Evolutionary conservation across 1,140 invertebrate genomes (phyloP).

Genomic region (Bursaphelenchus mucronatus): DNA sequence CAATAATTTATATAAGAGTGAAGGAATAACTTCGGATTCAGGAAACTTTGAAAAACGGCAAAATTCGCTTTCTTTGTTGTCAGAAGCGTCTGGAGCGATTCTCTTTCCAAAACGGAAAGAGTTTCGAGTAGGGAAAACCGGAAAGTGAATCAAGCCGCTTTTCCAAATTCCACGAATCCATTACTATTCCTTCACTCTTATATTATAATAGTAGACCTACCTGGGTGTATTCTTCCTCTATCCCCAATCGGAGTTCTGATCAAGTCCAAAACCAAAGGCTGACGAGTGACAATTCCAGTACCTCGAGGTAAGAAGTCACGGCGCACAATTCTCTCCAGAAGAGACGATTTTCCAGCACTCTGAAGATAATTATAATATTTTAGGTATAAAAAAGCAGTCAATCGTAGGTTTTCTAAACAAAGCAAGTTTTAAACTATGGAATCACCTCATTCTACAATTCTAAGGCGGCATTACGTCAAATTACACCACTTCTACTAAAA

Average conservation of each 20-base stretch:
- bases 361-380: slow-evolving; percentile 63
- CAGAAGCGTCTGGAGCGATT: no score
- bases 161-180: background rate
- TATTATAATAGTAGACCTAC: background rate
- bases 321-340: slow-evolving; percentile 93
- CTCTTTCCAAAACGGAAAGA: no score
- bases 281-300: slow-evolving; percentile 89
- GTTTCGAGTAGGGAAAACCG: no score
- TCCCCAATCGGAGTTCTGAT: slow-evolving; percentile 74
- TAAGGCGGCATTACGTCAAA: background rate
- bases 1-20: background rate
- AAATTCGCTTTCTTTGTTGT: no score
- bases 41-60: no score
- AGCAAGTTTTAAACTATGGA: slow-evolving; percentile 1
- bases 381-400: background rate
- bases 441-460: background rate
- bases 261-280: slow-evolving; percentile 86
- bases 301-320: slow-evolving; percentile 92
- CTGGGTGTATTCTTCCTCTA: slow-evolving; percentile 17
- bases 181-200: slow-evolving; percentile 1
- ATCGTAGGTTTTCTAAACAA: background rate
- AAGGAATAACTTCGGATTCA: no score
- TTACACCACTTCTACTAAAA: background rate
- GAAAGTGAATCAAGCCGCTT: no score
- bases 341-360: slow-evolving; percentile 99